A percentile compares a stretch with the other conserved stretches of the same genome.
These are phyloP conservation scores for Carassius gibelio DNA, from an alignment of 2,113 vertebrate genomes.

Conservation along the genomic window DNA sequence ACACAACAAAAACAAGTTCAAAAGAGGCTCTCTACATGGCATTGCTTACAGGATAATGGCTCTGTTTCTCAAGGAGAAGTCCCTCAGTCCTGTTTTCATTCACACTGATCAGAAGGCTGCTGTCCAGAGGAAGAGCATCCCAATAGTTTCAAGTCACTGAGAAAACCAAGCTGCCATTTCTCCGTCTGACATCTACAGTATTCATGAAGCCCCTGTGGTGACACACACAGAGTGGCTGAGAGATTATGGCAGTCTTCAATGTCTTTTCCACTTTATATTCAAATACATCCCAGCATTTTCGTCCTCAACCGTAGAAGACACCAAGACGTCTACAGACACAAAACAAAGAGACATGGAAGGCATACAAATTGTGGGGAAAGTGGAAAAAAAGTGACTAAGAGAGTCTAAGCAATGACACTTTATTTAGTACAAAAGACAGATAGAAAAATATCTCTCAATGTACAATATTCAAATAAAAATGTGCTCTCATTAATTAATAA, in stretches of 20 bases:
- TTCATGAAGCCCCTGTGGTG: conserved; percentile 28
- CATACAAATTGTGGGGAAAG: neutral
- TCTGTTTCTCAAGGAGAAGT: conserved; percentile 18
- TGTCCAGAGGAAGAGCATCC: conserved; percentile 28
- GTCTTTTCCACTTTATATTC: conserved; percentile 20
- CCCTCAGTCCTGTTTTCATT: conserved; percentile 7
- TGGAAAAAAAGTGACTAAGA: neutral
- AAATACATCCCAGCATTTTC: conserved; percentile 11
- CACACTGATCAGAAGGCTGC: conserved; percentile 1
- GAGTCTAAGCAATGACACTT: neutral
- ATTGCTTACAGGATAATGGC: conserved; percentile 37
- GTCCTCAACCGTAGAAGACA: neutral
- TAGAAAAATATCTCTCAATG: neutral
- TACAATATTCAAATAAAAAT: neutral
- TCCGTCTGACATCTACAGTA: conserved; percentile 32
- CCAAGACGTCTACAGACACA: neutral
- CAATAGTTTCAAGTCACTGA: conserved; percentile 23
- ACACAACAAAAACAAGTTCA: conserved; percentile 31
- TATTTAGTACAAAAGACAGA: neutral
- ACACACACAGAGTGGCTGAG: neutral
- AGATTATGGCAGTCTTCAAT: conserved; percentile 6
- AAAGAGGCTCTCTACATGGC: conserved; percentile 25
- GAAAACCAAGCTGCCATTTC: conserved; percentile 30
- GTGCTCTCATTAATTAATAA: no score
- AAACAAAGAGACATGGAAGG: neutral